Evolutionary conservation across 2,113 vertebrate species (phyloP), one percentile per base, ranked within the genome.

Genomic region (Entomyzon cyanotis): DNA sequence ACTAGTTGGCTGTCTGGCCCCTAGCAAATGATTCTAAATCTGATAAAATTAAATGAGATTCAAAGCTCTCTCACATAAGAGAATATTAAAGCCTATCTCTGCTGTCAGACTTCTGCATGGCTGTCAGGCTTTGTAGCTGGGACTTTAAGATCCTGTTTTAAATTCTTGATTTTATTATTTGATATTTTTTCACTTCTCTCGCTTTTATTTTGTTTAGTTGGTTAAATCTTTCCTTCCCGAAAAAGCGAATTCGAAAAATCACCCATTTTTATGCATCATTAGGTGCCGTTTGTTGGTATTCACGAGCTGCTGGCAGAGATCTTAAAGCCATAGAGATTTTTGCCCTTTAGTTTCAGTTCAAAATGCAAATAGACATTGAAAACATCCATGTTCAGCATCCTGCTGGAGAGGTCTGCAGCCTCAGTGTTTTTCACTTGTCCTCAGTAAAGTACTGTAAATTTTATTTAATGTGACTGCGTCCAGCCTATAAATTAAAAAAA

Each of bases 11-110:
- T 94, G 90, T 93, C 93, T 96, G 93, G 94, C 90, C 96, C 73
- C 56, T 90, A 92, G 96, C 83, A 96, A 93, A 92, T 92, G 90
- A 93, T 94, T 95, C 93, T 93, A 96, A 96, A 93, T 92, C 95
- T 97, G 96, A 97, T 96, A 94, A 95, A 97, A 96, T 97, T 92
- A 96, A 94, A 97, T 94, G 93, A 95, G 93, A 97, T 95, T 94
- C 95, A 92, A 86, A 96, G 93, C 83, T 97, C 77, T 82, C 90
- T 92, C 88, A 74, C 50, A 78, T 84, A 90, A 93, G 75, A 96
- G 90, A 95, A 92, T 95, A 92, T 89, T 96, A 94, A 94, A 92
- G 37, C 59, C 84, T 92, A 76, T 96, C 94, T 96, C 58, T 92
- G 52, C 94, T 94, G 89, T 96, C 93, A 95, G 89, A 69, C 55